Base-by-base conservation (phyloP, 2,113 vertebrate species). In the Neodontobutis hainanensis region DNA sequence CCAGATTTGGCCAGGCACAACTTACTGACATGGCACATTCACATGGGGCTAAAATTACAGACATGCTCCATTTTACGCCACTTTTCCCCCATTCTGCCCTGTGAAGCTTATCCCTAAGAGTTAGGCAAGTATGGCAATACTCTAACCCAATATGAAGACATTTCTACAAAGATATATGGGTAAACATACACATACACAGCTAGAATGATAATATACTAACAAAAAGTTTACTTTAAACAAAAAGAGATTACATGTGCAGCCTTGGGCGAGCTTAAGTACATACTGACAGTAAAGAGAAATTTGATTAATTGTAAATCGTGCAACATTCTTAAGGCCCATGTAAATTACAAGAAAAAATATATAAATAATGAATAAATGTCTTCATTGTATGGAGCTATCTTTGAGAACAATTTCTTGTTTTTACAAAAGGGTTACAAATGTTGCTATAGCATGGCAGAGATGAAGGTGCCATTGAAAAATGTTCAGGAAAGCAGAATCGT, bases 1-100 rank as follows among this genome's bases (percentile, higher is more conserved):
- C 52, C 34, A 45, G 34, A 68, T 69, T 55, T 70, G 50, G 38
- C 32, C 14, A 11, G 19, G 34, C 15, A 6, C 68, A 74, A 84
- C 19, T 63, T 67, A 49, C 61, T 57, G 64, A 83, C 68, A 16
- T 19, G 57, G 66, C 57, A 68, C 57, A 81, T 75, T 82, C 46
- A 42, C 63, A 42, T 14, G 36, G 62, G 42, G 55, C 56, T 38
- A 38, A 75, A 77, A 77, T 68, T 70, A 61, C 35, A 73, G 47
- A 68, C 65, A 47, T 50, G 58, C 72, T 72, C 58, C 3, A 49
- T 65, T 85, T 81, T 67, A 8, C 12, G 75, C 14, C 48, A 56
- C 49, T 46, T 35, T 34, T 27, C 10, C 34, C 48, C 52, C 8
- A 4, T 8, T 5, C 11, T 14, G n/a, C 9, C 1, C 45, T 14